Conservation (phyloP, 1,140 invertebrate species). For the Drosophila pallidifrons region DNA sequence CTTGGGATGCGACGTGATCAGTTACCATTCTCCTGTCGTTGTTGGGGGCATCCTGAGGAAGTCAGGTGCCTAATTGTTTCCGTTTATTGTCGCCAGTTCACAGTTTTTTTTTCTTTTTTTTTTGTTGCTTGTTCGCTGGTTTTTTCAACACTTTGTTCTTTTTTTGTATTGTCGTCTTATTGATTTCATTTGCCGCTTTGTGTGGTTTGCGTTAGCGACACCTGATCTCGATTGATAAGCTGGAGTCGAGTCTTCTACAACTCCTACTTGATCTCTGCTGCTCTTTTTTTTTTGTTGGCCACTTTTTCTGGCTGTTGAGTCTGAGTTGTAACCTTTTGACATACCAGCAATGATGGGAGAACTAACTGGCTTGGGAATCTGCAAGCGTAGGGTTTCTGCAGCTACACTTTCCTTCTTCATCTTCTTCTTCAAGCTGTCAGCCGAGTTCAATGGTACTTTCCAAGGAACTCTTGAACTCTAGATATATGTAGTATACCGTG, state of each 20-base stretch:
- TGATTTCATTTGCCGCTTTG: constrained; percentile 57
- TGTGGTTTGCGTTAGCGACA: constrained; percentile 76
- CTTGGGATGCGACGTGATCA: constrained; percentile 57
- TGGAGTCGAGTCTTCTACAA: constrained; percentile 11
- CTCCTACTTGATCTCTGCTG: neutral
- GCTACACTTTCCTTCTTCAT: neutral
- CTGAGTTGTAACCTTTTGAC: constrained; percentile 37
- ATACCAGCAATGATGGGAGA: neutral
- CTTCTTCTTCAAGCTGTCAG: neutral
- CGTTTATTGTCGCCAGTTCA: constrained; percentile 60
- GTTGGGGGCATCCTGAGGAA: constrained; percentile 76
- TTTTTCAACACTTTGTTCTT: constrained; percentile 7
- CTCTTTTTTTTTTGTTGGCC: neutral
- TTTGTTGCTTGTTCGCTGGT: neutral
- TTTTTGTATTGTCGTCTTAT: constrained; percentile 43
- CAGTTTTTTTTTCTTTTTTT: constrained; percentile 26
- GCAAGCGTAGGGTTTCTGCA: constrained; percentile 64
- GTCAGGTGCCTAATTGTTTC: constrained; percentile 83
- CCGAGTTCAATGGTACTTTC: neutral
- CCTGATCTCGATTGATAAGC: constrained; percentile 74
- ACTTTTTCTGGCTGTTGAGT: neutral
- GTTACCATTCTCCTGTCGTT: constrained; percentile 62
- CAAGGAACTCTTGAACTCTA: neutral
- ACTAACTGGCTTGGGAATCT: constrained; percentile 47
- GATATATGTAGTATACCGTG: too few relatives aligned